These are phyloP conservation scores for Mirounga angustirostris DNA, from an alignment of 2,113 vertebrate species.

Conservation along the genomic window DNA sequence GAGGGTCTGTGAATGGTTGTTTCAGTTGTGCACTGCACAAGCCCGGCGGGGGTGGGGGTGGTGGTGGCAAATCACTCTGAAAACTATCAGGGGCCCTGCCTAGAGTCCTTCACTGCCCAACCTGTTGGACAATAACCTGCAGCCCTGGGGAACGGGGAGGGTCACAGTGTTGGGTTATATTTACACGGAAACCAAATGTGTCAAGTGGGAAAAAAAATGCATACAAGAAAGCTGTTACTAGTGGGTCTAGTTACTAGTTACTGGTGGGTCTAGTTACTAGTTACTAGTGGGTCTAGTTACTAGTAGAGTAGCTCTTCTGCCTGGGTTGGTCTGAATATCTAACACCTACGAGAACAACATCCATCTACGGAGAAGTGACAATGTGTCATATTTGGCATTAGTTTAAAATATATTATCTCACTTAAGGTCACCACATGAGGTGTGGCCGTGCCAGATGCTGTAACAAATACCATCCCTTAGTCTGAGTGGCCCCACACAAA, in stretches of 20 bases:
- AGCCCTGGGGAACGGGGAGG: not conserved
- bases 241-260: not conserved
- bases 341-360: not conserved
- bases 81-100: not conserved
- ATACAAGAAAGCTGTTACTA: fast-evolving
- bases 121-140: not conserved
- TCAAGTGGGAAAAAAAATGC: no score
- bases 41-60: not conserved
- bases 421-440: not conserved
- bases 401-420: no score
- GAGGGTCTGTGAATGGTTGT: not conserved
- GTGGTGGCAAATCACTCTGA: not conserved
- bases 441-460: not conserved
- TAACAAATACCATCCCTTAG: not conserved
- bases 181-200: not conserved
- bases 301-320: not conserved
- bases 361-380: not conserved
- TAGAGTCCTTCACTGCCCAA: not conserved
- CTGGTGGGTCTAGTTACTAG: not conserved
- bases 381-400: not conserved
- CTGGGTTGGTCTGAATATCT: not conserved
- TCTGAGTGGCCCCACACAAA: not conserved
- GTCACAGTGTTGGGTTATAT: not conserved
- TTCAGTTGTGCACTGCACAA: not conserved
- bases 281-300: not conserved